Percentiles rank a stretch among this genome's conserved stretches.
Evolutionary conservation across 2,888 invertebrate species (phyloP).

Genomic region (Germaria angustata): DNA sequence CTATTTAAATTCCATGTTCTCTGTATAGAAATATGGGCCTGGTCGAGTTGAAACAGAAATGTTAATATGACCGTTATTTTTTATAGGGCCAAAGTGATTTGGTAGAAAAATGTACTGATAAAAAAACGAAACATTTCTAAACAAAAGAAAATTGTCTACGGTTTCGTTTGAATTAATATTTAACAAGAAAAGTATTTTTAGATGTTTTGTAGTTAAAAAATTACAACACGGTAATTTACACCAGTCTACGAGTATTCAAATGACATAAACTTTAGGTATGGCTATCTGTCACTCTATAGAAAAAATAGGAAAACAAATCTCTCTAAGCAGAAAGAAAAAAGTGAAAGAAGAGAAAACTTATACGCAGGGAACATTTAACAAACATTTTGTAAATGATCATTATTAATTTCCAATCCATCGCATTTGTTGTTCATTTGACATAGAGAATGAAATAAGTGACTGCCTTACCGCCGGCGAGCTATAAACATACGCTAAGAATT

Average conservation of each 20-base stretch:
- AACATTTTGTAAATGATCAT: constrained; percentile 52
- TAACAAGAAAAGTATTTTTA: constrained; percentile 60
- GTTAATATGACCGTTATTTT: constrained; percentile 19
- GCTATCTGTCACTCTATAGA: neutral
- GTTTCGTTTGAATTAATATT: constrained; percentile 18
- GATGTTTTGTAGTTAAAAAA: constrained; percentile 36
- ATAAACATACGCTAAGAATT: constrained; percentile 24
- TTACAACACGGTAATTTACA: constrained; percentile 17
- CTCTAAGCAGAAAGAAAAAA: neutral
- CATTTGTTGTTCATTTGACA: constrained; percentile 9
- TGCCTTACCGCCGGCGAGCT: constrained; percentile 48
- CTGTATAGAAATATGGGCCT: neutral
- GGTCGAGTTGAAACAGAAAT: neutral
- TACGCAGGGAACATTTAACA: constrained; percentile 34
- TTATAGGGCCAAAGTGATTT: constrained; percentile 19
- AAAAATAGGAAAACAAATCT: neutral
- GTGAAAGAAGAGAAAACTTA: neutral
- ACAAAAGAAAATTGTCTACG: constrained; percentile 53
- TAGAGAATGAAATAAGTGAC: constrained; percentile 2
- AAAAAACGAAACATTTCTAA: neutral
- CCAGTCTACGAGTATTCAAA: constrained; percentile 18
- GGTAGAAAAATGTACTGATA: neutral
- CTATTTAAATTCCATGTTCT: no score
- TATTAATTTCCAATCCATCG: constrained; percentile 18
- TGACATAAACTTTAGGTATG: constrained; percentile 1